Base-by-base conservation (phyloP, 2,113 vertebrate genomes). In the Scophthalmus maximus region DNA sequence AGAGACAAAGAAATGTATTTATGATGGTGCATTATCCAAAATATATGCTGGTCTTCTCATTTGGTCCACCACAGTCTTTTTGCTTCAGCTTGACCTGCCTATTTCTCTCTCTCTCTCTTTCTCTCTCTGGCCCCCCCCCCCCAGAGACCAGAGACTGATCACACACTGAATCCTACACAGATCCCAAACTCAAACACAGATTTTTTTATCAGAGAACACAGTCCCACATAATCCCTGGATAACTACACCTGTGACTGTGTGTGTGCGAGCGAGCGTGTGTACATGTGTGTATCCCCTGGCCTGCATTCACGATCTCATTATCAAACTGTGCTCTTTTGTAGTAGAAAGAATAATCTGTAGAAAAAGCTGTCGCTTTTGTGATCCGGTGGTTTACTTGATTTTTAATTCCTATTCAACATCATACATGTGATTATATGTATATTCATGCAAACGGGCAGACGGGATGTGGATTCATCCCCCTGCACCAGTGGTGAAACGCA, bases 181-280 rank as follows among this genome's bases (percentile, higher is more conserved):
- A 91, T 91, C 89, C 84, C 68, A 87, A 90, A 87, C 64, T 73
- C 88, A 92, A 92, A 92, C 84, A 92, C 79, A 67, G 80, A 85
- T 88, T 81, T 82, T n/a, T 89, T 90, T 92, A 91, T 92, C 88
- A 36, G 81, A 49, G 71, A 80, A 82, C 83, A 78, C 91, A 90
- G 86, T 84, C 73, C 47, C 79, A 38, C 81, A 55, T 90, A 90
- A 92, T 90, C 89, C 87, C 42, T 46, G 68, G 58, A 73, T 73
- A 73, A 64, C 68, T 23, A 68, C 79, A 85, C 88, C 79, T 87
- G 71, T 69, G 53, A 17, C 71, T 23, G 52, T 29, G 74, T 68
- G 66, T 65, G 32, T 42, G 42, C 46, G 32, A 20, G 34, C 70
- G 64, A 46, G 53, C 17, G 29, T 14, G 29, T 18, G 50, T 67